Percentiles rank a stretch among this genome's conserved stretches.
Evolutionary conservation across 2,888 invertebrate genomes (phyloP).

Genomic region (Leptinotarsa juncta): DNA sequence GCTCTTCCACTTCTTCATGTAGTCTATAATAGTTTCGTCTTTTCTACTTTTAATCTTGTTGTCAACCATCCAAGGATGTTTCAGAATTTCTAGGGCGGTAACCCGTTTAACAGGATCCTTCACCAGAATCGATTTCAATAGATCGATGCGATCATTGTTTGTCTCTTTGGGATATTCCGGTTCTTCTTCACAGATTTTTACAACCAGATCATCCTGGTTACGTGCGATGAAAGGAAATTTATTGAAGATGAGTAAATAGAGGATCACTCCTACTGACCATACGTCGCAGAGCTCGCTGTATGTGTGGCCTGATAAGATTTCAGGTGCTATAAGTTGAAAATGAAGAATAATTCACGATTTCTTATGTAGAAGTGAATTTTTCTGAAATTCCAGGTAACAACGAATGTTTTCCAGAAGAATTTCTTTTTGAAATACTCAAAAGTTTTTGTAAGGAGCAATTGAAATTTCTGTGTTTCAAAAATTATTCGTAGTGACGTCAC

Average conservation of each 20-base stretch:
- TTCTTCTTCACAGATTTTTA: conserved; percentile 59
- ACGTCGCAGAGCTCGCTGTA: conserved; percentile 73
- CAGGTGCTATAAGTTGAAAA: conserved; percentile 66
- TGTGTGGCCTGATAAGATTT: conserved; percentile 67
- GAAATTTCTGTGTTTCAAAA: no score
- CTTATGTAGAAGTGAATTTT: not conserved
- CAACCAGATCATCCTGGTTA: conserved; percentile 57
- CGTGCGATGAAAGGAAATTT: conserved; percentile 61
- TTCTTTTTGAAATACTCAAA: no score
- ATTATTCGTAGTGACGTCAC: no score
- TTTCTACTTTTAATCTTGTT: conserved; percentile 46
- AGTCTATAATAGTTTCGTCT: conserved; percentile 64
- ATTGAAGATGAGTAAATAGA: conserved; percentile 66
- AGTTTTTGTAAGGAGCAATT: no score
- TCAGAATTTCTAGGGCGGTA: conserved; percentile 67
- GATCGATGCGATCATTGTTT: conserved; percentile 61
- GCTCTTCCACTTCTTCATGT: conserved; percentile 65
- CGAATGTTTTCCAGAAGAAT: no score
- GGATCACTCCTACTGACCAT: conserved; percentile 71
- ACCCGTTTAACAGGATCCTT: conserved; percentile 69
- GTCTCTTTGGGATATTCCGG: conserved; percentile 49
- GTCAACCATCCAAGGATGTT: conserved; percentile 66
- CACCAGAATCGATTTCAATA: conserved; percentile 65
- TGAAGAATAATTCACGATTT: not conserved
- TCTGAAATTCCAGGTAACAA: no score